Evolutionary conservation across 1,140 invertebrate species (phyloP), one percentile per base, ranked within the genome.

Genomic region (Hestina assimilis): DNA sequence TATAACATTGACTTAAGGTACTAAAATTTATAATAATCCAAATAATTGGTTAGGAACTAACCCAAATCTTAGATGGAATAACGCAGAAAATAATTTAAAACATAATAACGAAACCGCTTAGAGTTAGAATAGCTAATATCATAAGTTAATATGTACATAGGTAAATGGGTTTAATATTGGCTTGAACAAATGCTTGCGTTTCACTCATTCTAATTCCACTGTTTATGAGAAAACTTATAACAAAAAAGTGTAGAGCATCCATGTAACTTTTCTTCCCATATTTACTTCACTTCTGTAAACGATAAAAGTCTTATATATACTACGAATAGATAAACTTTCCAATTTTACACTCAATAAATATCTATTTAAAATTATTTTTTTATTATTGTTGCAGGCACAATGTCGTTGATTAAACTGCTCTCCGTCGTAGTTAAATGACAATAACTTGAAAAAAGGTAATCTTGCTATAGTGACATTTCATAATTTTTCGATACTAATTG

Each of bases 361-460:
- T n/a, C 1, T 33, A 5, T 43, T 23, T 24, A 15, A 14, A 31
- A 50, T 26, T 29, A 50, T 14, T 20, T 12, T 17, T 14, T 64
- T 59, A 46, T 28, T 46, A 45, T 86, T 82, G 80, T 86, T 86
- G 48, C 83, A 86, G 83, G 66, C 61, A 86, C 62, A 70, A 86
- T 86, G 83, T 79, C 74, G 70, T 71, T 74, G 67, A 67, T 62
- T 75, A 82, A 67, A 76, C 73, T 74, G 73, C 73, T 62, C 48
- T 66, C 72, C 63, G 59, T 76, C 54, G 55, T 77, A 77, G 73
- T 75, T 75, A 86, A 79, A 86, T 83, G 83, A 86, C 80, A 86
- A 83, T 86, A 86, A 83, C 72, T 86, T 83, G 79, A 78, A 57
- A 78, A 83, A 79, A 83, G 83, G 83, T 86, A 57, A 52, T 29